These are phyloP conservation scores for Lucinisca nassula DNA, from an alignment of 2,888 invertebrate genomes.

Conservation along the genomic window DNA sequence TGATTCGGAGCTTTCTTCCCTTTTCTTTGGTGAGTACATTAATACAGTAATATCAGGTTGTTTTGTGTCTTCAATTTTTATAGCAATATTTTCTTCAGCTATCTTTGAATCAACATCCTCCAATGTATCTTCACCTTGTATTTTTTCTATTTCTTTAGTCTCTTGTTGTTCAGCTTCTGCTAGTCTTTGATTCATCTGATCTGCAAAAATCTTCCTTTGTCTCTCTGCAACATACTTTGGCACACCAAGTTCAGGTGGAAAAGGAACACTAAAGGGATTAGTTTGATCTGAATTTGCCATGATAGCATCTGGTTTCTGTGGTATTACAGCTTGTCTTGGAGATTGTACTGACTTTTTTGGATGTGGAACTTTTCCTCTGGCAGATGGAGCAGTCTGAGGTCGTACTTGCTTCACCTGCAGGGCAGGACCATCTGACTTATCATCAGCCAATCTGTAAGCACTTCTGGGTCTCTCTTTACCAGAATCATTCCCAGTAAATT, in stretches of 20 bases:
- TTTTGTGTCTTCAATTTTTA: constrained; percentile 5
- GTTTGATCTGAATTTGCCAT: constrained; percentile 69
- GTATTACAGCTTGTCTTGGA: constrained; percentile 75
- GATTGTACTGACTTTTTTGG: constrained; percentile 74
- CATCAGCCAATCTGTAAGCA: constrained; percentile 72
- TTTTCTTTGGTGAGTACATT: constrained; percentile 65
- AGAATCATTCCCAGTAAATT: constrained; percentile 60
- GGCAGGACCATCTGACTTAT: constrained; percentile 50
- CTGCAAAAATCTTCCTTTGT: constrained; percentile 79
- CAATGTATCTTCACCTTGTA: neutral
- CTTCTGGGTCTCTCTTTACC: constrained; percentile 62
- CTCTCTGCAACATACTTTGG: constrained; percentile 75
- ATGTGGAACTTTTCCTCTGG: constrained; percentile 61
- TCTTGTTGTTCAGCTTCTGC: constrained; percentile 67
- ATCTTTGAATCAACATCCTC: neutral
- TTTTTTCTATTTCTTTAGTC: neutral
- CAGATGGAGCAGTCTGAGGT: constrained; percentile 74
- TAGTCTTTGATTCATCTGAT: constrained; percentile 58
- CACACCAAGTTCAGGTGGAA: constrained; percentile 76
- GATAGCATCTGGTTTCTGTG: constrained; percentile 71
- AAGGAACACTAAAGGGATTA: constrained; percentile 78
- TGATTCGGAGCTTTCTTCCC: constrained; percentile 47
- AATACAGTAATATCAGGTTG: constrained; percentile 46
- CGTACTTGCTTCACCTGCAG: constrained; percentile 56
- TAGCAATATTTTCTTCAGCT: neutral